Evolutionary conservation across 2,888 invertebrate genomes (phyloP).

Genomic region (Athripsodes cinereus): DNA sequence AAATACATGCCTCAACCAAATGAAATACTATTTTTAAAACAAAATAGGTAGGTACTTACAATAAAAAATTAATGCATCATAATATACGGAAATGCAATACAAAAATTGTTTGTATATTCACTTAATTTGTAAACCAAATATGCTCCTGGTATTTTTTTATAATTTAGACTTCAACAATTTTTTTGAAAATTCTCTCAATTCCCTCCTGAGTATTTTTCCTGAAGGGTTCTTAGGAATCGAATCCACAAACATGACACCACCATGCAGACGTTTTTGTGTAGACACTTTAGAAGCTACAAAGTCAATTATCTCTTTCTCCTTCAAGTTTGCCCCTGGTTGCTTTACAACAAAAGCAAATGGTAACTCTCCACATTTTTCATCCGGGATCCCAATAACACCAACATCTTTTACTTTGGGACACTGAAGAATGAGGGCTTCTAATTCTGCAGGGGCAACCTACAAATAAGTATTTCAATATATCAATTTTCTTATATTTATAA

Average conservation of each 20-base stretch:
- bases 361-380: conserved; percentile 67
- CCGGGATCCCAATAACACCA: conserved; percentile 73
- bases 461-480: too few relatives aligned
- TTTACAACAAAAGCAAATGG: conserved; percentile 71
- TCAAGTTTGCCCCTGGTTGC: conserved; percentile 45
- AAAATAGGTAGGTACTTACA: too few relatives aligned
- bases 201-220: conserved; percentile 62
- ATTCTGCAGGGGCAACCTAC: conserved; percentile 77
- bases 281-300: conserved; percentile 46
- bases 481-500: too few relatives aligned
- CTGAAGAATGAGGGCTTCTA: conserved; percentile 71
- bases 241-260: conserved; percentile 60
- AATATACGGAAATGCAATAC: too few relatives aligned
- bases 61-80: too few relatives aligned
- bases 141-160: too few relatives aligned
- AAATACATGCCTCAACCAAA: too few relatives aligned
- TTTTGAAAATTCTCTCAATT: conserved; percentile 44
- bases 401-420: conserved; percentile 68
- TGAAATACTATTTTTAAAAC: too few relatives aligned
- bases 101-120: too few relatives aligned
- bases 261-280: conserved; percentile 56
- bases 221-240: conserved; percentile 62
- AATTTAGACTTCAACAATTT: conserved; percentile 4
- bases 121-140: too few relatives aligned
- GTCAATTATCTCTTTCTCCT: conserved; percentile 50